Base-by-base conservation (phyloP, 2,113 vertebrate genomes). In the Pituophis catenifer region DNA sequence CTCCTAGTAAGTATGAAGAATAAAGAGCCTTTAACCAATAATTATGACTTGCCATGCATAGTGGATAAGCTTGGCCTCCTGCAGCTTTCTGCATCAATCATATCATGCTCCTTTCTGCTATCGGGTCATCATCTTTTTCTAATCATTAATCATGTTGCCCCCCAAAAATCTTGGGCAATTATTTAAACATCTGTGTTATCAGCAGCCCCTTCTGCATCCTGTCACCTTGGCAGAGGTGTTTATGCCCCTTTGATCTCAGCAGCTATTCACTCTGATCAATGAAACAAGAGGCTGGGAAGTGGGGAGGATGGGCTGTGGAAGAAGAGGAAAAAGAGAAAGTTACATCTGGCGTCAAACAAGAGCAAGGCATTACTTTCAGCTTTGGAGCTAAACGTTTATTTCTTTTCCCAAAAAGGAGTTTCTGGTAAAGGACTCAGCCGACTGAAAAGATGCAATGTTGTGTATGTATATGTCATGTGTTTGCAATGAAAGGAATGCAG, bases 61-160 rank as follows among this genome's bases (percentile, higher is more conserved):
- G 23, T 0, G 89, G 52, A 57, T 93, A 86, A 93, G 92, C 91
- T 91, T 95, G 95, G 92, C 93, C 94, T 95, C 93, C 92, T 93
- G 91, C 92, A 89, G 38, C 89, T 95, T 95, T 57, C 90, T 87
- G 91, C 94, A 97, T 97, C 95, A 96, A 94, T 97, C 96, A 95
- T 87, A 93, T 89, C 92, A 52, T 70, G 24, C 92, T 93, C 90
- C 57, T 94, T 89, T 95, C 95, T 96, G 89, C 91, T 95, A 96
- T 95, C 94, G 29, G 94, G 94, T 95, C 95, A 96, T 97, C 95
- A 91, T 97, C 95, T 96, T 96, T 97, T 94, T 95, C 95, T 95
- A 96, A 96, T 94, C 97, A 97, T 97, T 96, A 96, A 97, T 97
- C 96, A 96, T 94, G 87, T 94, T 96, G 93, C 19, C 94, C 95